Evolutionary conservation across 2,888 invertebrate genomes (phyloP), one percentile per base, ranked within the genome.

Genomic region (Spicauda simplicius): DNA sequence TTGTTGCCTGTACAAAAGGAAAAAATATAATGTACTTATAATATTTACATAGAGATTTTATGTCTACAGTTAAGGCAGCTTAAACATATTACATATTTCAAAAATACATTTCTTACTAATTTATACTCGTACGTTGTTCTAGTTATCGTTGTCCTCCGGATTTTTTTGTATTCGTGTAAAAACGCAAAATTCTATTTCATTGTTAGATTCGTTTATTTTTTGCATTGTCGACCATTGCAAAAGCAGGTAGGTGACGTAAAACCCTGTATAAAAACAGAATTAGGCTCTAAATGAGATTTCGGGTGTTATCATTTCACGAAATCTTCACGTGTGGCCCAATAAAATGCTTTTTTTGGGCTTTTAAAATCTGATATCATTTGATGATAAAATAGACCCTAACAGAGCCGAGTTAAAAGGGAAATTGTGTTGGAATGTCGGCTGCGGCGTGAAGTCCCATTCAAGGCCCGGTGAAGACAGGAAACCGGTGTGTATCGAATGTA

Each of bases 351-450:
- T 64, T 48, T 50, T 18, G 56, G 8, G 25, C 56, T 18, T 41
- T 56, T 62, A 55, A 64, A 78, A 80, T 81, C 82, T 80, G 85
- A 86, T 87, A 87, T 87, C 86, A 80, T 82, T 82, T 79, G 81
- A 81, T 86, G 86, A 87, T 87, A 87, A 88, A 80, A 81, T 80
- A 64, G 69, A 70, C 58, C 60, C 69, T 63, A 64, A 67, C 69
- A 58, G 58, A 81, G 82, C 80, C 81, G 79, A 81, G 83, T 82
- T 90, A 90, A 90, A 90, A 90, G 90, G 90, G 89, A 90, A 90
- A 87, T 87, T 86, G 87, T 91, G 90, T 90, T 80, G 88, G 87
- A 88, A 79, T 80, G 76, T 76, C 75, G 73, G 72, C 70, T 64
- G 73, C 72, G 71, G 70, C 68, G 70, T 68, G 72, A 83, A 72